phyloP scores from a whole-genome alignment of 2,888 invertebrate genomes.

The Trichogramma dendrolimi region DNA sequence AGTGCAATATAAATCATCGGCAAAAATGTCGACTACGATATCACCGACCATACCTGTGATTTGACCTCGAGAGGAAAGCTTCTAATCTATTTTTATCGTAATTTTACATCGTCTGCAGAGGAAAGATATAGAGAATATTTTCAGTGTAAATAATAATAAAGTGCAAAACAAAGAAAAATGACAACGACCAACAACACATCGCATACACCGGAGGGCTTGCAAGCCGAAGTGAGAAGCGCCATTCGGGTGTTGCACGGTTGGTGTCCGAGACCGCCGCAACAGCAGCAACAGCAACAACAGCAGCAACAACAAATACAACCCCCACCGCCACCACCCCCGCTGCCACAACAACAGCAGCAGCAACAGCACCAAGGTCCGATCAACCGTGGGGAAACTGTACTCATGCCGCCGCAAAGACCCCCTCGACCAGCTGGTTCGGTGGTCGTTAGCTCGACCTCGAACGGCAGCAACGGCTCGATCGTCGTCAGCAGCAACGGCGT shows the following conservation, averaged over 20 bases:
- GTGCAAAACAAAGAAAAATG: no score
- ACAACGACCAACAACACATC: no score
- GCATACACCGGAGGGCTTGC: slow-evolving; percentile 25
- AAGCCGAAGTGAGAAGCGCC: slow-evolving; percentile 50
- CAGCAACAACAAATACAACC: slow-evolving; percentile 3
- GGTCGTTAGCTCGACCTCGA: slow-evolving; percentile 55
- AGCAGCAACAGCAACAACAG: slow-evolving; percentile 25
- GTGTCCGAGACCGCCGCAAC: slow-evolving; percentile 44
- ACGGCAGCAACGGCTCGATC: not conserved
- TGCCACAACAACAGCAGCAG: slow-evolving; percentile 24
- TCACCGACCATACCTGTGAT: no score
- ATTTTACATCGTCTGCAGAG: no score
- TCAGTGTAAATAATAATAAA: no score
- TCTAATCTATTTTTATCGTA: no score
- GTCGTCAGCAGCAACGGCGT: no score
- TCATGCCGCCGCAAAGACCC: slow-evolving; percentile 47
- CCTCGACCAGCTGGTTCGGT: slow-evolving; percentile 36
- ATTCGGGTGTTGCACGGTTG: slow-evolving; percentile 50
- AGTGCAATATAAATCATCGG: no score
- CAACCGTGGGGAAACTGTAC: slow-evolving; percentile 53
- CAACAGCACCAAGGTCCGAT: slow-evolving; percentile 48
- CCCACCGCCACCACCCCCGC: slow-evolving; percentile 5
- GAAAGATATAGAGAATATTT: no score
- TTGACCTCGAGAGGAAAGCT: no score
- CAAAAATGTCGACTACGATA: no score